Conservation (phyloP, 2,113 vertebrate genomes). For the Rhipidura dahli region DNA sequence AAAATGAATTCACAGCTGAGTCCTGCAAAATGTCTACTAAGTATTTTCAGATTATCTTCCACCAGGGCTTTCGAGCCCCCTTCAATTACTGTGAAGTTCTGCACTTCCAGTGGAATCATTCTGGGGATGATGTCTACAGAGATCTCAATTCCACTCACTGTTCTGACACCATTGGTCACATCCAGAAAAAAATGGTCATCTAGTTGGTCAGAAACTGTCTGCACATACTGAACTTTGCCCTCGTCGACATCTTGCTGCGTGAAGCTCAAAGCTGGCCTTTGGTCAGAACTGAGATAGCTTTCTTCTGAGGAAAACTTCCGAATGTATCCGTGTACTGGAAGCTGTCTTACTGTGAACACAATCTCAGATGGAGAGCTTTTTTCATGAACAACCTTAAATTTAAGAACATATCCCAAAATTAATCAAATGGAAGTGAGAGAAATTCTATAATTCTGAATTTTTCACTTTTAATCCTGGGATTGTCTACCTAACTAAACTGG, state of each 20-base stretch:
- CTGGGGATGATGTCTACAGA: slow-evolving; percentile 81
- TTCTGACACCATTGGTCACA: slow-evolving; percentile 78
- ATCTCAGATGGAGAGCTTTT: slow-evolving; percentile 83
- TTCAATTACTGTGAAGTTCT: slow-evolving; percentile 84
- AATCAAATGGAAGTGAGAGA: background rate
- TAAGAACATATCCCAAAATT: background rate
- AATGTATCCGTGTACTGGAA: slow-evolving; percentile 79
- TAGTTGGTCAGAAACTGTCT: slow-evolving; percentile 66
- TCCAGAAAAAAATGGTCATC: slow-evolving; percentile 79
- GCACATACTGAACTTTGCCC: slow-evolving; percentile 84
- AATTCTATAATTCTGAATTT: background rate
- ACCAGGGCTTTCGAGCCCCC: slow-evolving; percentile 79
- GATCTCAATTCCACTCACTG: slow-evolving; percentile 74
- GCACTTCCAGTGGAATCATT: slow-evolving; percentile 79
- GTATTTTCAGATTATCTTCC: slow-evolving; percentile 78
- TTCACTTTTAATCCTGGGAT: background rate
- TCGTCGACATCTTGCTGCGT: slow-evolving; percentile 81
- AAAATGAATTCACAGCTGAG: slow-evolving; percentile 83
- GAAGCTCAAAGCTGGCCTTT: slow-evolving; percentile 76
- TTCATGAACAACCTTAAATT: slow-evolving; percentile 81
- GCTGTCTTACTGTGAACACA: slow-evolving; percentile 73
- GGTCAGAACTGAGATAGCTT: slow-evolving; percentile 60
- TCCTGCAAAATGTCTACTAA: slow-evolving; percentile 78
- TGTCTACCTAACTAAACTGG: background rate
- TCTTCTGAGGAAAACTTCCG: slow-evolving; percentile 70